phyloP scores from a whole-genome alignment of 1,140 invertebrate genomes.

The Dryas iulia region DNA sequence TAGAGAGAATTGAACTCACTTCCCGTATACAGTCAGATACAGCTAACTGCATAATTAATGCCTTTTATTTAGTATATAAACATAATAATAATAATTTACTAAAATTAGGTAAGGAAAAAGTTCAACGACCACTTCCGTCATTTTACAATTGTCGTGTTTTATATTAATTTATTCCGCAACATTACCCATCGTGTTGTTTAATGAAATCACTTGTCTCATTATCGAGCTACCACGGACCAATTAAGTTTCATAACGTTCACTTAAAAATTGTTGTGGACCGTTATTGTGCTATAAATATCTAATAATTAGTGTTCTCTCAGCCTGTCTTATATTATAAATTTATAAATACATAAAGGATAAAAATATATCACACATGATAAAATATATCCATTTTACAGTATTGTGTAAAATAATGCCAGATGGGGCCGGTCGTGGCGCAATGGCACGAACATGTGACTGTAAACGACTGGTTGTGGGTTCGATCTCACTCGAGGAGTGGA shows the following conservation, averaged over 20 bases:
- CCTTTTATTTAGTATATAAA: too few species aligned
- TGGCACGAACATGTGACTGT: not conserved
- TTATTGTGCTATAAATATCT: too few species aligned
- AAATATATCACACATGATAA: too few species aligned
- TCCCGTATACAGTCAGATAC: too few species aligned
- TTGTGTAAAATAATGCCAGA: too few species aligned
- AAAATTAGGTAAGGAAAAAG: not conserved
- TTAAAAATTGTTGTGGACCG: not conserved
- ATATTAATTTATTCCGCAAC: slow-evolving; percentile 21
- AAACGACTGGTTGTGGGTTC: not conserved
- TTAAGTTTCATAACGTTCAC: slow-evolving; percentile 11
- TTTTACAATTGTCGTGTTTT: slow-evolving; percentile 9
- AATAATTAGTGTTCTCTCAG: too few species aligned
- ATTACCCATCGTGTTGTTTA: slow-evolving; percentile 16
- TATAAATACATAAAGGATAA: too few species aligned
- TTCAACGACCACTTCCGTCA: not conserved
- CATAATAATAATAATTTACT: not conserved
- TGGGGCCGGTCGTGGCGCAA: not conserved
- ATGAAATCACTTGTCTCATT: slow-evolving; percentile 26
- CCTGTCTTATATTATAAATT: too few species aligned
- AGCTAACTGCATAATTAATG: too few species aligned
- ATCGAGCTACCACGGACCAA: not conserved
- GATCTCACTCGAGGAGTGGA: not conserved
- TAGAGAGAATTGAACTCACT: too few species aligned
- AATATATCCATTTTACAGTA: too few species aligned